Base-by-base conservation (phyloP, 2,888 invertebrate genomes). In the Patella ulyssiponensis region DNA sequence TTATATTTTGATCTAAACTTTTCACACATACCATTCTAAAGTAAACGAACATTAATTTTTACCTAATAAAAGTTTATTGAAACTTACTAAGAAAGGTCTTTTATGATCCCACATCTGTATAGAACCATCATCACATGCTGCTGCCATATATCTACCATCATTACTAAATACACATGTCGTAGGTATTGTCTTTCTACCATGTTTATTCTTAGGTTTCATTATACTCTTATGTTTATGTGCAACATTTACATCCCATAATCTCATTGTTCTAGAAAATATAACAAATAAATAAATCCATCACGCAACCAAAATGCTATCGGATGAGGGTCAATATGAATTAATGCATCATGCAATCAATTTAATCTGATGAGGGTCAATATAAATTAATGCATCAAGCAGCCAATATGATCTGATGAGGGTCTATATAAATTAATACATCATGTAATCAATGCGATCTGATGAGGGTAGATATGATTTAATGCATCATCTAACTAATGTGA, bases 31-130 rank as follows among this genome's bases (percentile, higher is more conserved):
- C 3, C 54, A 73, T 9, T 73, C 15, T 53, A 20, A 33, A 73
- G 52, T n/a, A 17, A 73, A n/a, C 4, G 7, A 33, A 4, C 5
- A 33, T 44, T 33, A 44, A 44, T 44, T 44, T 44, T 44, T 44
- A 44, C 7, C 9, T 9, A 4, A 1, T 5, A 44, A 44, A 44
- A 44, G 7, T 5, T 15, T 17, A 51, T 53, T n/a, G 69, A 72
- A 52, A 86, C 92, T 88, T 86, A 94, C 98, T 88, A 95, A 97
- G 27, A 84, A 81, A 89, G 95, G 95, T 89, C 95, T 96, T 52
- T 98, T 94, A 74, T 97, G 95, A 90, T 99, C 99, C 99, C 99
- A 99, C 93, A 98, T 95, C 92, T 99, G 99, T 76, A 98, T 94
- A 0, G 97, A 97, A 0, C 99, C 99, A 92, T 99, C 99, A 71